Evolutionary conservation across 2,888 invertebrate genomes (phyloP).

Genomic region (Chaitophorus viminalis): DNA sequence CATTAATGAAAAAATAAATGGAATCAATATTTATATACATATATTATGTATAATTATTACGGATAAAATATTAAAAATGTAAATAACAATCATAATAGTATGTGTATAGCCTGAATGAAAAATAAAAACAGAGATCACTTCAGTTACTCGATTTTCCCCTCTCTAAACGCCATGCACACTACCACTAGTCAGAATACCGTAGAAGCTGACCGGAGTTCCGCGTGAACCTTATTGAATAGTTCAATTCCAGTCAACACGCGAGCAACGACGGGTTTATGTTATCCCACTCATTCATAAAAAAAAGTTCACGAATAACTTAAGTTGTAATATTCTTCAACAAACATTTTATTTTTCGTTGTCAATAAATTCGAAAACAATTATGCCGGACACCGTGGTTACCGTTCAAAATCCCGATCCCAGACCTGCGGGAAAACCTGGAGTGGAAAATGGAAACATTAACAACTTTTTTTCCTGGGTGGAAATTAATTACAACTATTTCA

Average conservation of each 20-base stretch:
- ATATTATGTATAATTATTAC: no score
- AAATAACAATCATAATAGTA: not conserved
- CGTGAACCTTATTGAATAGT: slow-evolving; percentile 37
- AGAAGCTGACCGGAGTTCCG: not conserved
- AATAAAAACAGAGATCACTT: not conserved
- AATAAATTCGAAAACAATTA: not conserved
- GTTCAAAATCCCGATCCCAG: slow-evolving; percentile 46
- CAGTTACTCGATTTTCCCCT: slow-evolving; percentile 6
- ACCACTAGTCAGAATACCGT: not conserved
- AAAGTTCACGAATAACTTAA: not conserved
- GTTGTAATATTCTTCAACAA: not conserved
- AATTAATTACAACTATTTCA: slow-evolving; percentile 83
- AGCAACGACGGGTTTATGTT: not conserved
- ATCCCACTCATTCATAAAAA: not conserved
- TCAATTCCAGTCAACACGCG: slow-evolving; percentile 40
- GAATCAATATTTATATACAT: not conserved
- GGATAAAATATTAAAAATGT: not conserved
- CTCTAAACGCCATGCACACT: slow-evolving; percentile 17
- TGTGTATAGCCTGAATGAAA: not conserved
- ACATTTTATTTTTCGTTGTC: not conserved
- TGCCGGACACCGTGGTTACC: slow-evolving; percentile 47
- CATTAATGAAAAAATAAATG: not conserved
- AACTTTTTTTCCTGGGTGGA: slow-evolving; percentile 76
- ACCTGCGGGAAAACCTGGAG: slow-evolving; percentile 46
- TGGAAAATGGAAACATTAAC: slow-evolving; percentile 68